These are phyloP conservation scores for Florisuga fusca DNA, from an alignment of 2,797 vertebrate species.

Conservation along the genomic window DNA sequence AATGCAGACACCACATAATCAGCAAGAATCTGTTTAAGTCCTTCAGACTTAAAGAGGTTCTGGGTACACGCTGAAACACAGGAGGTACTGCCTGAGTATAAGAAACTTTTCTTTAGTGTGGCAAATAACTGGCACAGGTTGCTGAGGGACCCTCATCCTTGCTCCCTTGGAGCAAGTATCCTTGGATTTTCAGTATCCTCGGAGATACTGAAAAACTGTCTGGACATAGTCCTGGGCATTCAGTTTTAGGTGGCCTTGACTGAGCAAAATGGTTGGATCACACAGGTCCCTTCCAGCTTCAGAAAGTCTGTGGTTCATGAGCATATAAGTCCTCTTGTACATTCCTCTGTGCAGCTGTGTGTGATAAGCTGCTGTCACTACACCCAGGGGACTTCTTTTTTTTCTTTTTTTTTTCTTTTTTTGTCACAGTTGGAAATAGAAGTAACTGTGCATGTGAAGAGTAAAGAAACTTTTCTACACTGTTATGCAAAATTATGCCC, in stretches of 20 bases:
- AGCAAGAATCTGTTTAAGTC: neutral
- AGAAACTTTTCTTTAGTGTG: neutral
- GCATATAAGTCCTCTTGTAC: neutral
- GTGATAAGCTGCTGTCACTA: neutral
- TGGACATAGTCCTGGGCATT: neutral
- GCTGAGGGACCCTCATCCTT: too few species aligned
- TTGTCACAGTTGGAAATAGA: neutral
- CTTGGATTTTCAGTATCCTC: too few species aligned
- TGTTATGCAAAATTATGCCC: neutral
- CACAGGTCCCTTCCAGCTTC: neutral
- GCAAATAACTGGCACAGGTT: neutral
- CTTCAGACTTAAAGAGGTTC: neutral
- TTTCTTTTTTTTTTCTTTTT: too few species aligned
- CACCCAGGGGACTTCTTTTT: neutral
- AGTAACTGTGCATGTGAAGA: accelerated
- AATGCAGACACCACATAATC: neutral
- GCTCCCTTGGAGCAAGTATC: too few species aligned
- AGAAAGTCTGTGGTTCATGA: neutral
- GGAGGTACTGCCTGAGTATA: neutral
- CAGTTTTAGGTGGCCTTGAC: neutral
- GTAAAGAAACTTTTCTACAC: neutral
- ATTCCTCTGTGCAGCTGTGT: neutral
- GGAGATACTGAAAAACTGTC: neutral
- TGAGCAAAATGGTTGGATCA: neutral
- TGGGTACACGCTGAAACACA: neutral